Conservation (phyloP, 2,888 invertebrate species). For the Melanotus villosus region DNA sequence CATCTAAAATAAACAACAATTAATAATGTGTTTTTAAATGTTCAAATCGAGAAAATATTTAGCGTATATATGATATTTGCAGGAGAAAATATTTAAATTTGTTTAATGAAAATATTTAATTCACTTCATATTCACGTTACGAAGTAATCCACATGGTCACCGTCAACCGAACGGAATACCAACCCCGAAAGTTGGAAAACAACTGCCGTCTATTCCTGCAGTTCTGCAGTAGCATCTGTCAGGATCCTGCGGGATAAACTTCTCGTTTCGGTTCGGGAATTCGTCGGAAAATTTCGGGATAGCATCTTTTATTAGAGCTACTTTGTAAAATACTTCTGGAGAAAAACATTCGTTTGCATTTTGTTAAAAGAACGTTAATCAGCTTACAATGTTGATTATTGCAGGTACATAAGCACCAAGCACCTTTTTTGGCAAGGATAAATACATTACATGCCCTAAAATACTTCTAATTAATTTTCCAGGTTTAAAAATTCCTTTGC, state of each 20-base stretch:
- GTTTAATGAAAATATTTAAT: background rate
- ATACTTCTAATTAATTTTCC: slow-evolving; percentile 10
- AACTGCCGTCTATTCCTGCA: slow-evolving; percentile 48
- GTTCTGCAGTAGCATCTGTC: slow-evolving; percentile 49
- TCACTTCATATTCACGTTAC: slow-evolving; percentile 6
- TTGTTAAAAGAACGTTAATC: slow-evolving; percentile 8
- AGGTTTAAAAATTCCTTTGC: background rate
- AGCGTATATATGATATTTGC: too few relatives aligned
- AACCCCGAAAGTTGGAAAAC: slow-evolving; percentile 23
- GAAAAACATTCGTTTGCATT: background rate
- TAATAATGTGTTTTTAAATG: too few relatives aligned
- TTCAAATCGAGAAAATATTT: too few relatives aligned
- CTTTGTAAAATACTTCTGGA: slow-evolving; percentile 39
- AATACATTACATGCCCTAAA: too few relatives aligned
- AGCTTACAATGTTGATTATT: background rate
- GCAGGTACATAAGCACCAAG: background rate
- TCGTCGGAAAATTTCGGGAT: slow-evolving; percentile 38
- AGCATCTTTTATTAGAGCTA: slow-evolving; percentile 40
- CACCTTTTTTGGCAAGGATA: background rate
- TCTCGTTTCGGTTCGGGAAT: slow-evolving; percentile 33
- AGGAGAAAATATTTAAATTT: background rate
- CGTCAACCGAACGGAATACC: background rate
- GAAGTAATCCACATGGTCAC: slow-evolving; percentile 36
- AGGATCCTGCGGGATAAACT: slow-evolving; percentile 46
- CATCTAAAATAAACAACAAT: too few relatives aligned